Base-by-base conservation (phyloP, 2,888 invertebrate species). In the Lepidocyrtoides sp. region DNA sequence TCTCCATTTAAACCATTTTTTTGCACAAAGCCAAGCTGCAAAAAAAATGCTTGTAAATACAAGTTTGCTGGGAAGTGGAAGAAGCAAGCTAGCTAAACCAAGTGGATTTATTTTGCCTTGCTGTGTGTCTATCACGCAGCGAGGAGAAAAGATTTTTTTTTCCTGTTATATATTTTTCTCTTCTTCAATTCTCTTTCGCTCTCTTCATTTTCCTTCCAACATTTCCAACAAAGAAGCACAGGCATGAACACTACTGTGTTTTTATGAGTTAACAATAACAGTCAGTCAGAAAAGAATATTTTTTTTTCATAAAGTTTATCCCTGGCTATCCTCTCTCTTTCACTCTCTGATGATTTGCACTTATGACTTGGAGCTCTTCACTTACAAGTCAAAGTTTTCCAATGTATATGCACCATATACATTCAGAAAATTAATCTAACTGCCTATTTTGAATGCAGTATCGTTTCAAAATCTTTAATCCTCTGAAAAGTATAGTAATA, bases 141-240 rank as follows among this genome's bases (percentile, higher is more conserved):
- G 23, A 75, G 44, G 20, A 41, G 69, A 44, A 72, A 72, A 44
- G 57, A 81, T 81, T 81, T 81, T 75, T 82, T 82, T 36, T 36
- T 63, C 29, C 23, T 66, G 7, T 36, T 75, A n/a, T 48, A 41
- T 20, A 48, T 36, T 36, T 36, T 36, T 32, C n/a, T 57, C 32
- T 26, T 75, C 10, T 75, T 32, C n/a, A 32, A 17, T 26, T 57
- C 36, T 57, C 57, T 57, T 20, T 77, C 29, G 12, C 72, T 72
- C 17, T 72, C 72, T 0, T 26, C 12, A 36, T n/a, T 44, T 48
- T 29, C 29, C 20, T 77, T 57, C 32, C 14, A 63, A 63, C 12
- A 63, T 23, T 77, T 57, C 32, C 14, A 63, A 63, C 12, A 63
- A 63, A 63, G 54, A 48, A 14, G 10, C 77, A 29, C n/a, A 63